Conservation (phyloP, 2,888 invertebrate species). For the Homarus gammarus region DNA sequence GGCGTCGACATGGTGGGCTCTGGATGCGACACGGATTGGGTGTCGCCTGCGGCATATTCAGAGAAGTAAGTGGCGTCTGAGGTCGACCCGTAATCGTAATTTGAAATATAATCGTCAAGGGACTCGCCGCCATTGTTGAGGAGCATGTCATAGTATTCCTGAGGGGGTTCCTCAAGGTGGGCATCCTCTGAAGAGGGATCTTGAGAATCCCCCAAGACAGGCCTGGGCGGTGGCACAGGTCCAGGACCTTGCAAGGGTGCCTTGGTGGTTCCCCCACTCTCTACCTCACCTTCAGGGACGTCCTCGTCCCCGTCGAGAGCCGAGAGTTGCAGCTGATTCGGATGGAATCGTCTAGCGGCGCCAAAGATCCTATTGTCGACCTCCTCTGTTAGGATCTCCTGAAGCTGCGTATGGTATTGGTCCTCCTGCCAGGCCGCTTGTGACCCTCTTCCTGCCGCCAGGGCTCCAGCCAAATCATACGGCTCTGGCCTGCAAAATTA, state of each 20-base stretch:
- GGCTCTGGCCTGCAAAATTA: constrained; percentile 60
- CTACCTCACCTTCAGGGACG: not conserved
- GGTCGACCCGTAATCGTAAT: constrained; percentile 38
- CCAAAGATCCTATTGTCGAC: constrained; percentile 63
- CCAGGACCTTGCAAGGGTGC: not conserved
- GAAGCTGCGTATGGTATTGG: constrained; percentile 55
- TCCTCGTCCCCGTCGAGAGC: not conserved
- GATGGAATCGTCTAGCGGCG: constrained; percentile 36
- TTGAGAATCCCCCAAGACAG: not conserved
- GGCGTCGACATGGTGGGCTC: not conserved
- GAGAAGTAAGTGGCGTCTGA: constrained; percentile 36
- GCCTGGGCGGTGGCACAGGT: constrained; percentile 6
- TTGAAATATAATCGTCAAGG: constrained; percentile 34
- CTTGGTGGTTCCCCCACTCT: not conserved
- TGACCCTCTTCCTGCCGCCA: constrained; percentile 21
- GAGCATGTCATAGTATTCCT: constrained; percentile 37
- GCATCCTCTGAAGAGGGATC: not conserved
- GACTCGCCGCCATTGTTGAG: constrained; percentile 15
- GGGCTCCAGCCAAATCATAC: constrained; percentile 60
- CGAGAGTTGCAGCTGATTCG: not conserved
- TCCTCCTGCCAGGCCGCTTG: constrained; percentile 16
- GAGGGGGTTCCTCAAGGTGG: not conserved
- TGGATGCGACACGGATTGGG: not conserved
- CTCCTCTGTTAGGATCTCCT: constrained; percentile 63
- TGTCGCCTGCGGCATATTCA: constrained; percentile 38